Conservation (phyloP, 2,797 vertebrate genomes). For the Eulemur albifrons region DNA sequence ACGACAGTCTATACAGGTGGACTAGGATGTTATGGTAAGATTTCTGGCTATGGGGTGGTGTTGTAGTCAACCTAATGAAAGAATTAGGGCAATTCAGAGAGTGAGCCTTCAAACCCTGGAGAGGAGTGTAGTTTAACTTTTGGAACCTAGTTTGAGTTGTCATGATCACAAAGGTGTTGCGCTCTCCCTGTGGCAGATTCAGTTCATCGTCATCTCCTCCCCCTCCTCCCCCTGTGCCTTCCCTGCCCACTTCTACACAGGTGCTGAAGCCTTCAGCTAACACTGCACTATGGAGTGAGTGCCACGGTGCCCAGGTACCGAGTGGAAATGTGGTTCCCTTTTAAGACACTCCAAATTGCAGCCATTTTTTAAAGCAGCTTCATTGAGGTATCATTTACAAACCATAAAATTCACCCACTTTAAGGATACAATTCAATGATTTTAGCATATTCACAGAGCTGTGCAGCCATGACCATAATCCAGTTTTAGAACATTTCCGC, state of each 20-base stretch:
- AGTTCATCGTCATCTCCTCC: not conserved
- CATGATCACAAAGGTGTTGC: not conserved
- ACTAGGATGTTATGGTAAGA: slow-evolving; percentile 76
- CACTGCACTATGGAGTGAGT: no score
- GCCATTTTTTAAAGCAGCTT: not conserved
- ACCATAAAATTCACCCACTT: not conserved
- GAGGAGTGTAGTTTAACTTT: rapidly evolving
- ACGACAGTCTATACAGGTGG: slow-evolving; percentile 28
- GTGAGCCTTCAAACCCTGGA: not conserved
- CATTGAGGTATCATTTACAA: not conserved
- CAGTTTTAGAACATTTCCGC: not conserved
- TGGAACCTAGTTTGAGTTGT: not conserved
- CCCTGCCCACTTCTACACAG: not conserved
- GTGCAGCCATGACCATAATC: not conserved
- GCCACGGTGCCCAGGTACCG: no score
- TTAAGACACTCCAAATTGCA: not conserved
- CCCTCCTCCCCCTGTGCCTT: no score
- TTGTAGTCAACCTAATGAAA: slow-evolving; percentile 29
- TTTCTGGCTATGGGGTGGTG: slow-evolving; percentile 73
- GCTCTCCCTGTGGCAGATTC: not conserved
- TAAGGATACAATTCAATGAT: not conserved
- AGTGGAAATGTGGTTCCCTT: not conserved
- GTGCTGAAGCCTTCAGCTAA: not conserved
- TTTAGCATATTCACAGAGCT: not conserved
- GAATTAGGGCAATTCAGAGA: not conserved